Evolutionary conservation across 64 coral and sea anemone species (phyloP).

Genomic region (Stichodactyla mertensii): DNA sequence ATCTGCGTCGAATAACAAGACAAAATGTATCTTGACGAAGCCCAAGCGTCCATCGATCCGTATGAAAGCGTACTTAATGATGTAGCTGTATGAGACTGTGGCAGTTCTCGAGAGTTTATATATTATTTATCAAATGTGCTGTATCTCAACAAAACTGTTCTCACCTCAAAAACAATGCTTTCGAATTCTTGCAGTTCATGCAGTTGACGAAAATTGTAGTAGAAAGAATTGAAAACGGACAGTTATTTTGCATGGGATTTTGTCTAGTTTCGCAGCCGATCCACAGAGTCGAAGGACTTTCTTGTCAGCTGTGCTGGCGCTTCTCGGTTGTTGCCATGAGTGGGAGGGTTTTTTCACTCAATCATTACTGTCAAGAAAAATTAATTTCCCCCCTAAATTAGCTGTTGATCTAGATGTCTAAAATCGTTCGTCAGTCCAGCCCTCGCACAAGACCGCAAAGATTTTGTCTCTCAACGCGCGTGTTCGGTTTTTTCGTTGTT

Average conservation of each 20-base stretch:
- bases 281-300: neutral
- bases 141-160: neutral
- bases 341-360: slow-evolving; percentile 15
- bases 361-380: slow-evolving; percentile 20
- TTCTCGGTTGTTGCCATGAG: neutral
- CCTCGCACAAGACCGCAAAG: slow-evolving; percentile 7
- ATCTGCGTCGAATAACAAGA: neutral
- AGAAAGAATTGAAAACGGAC: neutral
- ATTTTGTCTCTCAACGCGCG: neutral
- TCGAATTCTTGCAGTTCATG: neutral
- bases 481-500: neutral
- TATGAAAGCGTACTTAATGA: neutral
- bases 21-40: neutral
- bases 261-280: neutral
- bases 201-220: neutral
- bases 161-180: neutral
- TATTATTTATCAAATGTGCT: slow-evolving; percentile 18
- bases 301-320: neutral
- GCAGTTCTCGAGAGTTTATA: slow-evolving; percentile 1
- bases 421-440: slow-evolving; percentile 3
- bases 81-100: neutral
- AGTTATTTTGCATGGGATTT: neutral
- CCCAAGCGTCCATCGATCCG: neutral
- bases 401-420: slow-evolving; percentile 8
- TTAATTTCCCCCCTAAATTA: neutral